Percentiles rank a stretch among this genome's conserved stretches.
phyloP scores from a whole-genome alignment of 2,888 invertebrate genomes.

The Leptinotarsa tumamoca region DNA sequence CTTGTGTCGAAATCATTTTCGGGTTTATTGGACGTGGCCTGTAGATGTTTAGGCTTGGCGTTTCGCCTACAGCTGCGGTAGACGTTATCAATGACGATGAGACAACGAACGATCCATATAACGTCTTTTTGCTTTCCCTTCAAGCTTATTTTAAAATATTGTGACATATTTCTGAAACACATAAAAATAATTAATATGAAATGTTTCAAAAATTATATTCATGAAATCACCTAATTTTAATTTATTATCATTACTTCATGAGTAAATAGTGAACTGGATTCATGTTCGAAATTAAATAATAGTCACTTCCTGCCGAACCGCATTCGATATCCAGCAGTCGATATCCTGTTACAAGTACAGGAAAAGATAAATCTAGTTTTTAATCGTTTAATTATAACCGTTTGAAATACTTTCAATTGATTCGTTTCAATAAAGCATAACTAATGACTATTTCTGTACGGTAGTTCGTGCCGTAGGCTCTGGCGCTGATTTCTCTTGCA shows the following conservation, averaged over 20 bases:
- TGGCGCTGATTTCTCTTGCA: not conserved
- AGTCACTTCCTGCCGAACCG: conserved; percentile 5
- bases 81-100: too few relatives aligned
- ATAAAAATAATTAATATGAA: too few relatives aligned
- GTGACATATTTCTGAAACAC: too few relatives aligned
- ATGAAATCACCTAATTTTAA: not conserved
- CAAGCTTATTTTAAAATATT: too few relatives aligned
- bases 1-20: too few relatives aligned
- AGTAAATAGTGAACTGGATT: not conserved
- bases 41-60: too few relatives aligned
- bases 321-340: conserved; percentile 12
- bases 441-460: conserved; percentile 22
- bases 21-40: too few relatives aligned
- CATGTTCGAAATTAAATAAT: not conserved
- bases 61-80: too few relatives aligned
- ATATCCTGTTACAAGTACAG: conserved; percentile 14
- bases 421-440: conserved; percentile 21
- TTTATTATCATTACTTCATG: not conserved
- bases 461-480: not conserved
- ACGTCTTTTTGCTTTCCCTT: too few relatives aligned
- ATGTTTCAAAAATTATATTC: too few relatives aligned
- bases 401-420: conserved; percentile 15
- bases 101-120: too few relatives aligned
- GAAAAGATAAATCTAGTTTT: conserved; percentile 24
- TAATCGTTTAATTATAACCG: conserved; percentile 13